Evolutionary conservation across 1,140 invertebrate species (phyloP), one percentile per base, ranked within the genome.

Genomic region (Laupala kohalensis): DNA sequence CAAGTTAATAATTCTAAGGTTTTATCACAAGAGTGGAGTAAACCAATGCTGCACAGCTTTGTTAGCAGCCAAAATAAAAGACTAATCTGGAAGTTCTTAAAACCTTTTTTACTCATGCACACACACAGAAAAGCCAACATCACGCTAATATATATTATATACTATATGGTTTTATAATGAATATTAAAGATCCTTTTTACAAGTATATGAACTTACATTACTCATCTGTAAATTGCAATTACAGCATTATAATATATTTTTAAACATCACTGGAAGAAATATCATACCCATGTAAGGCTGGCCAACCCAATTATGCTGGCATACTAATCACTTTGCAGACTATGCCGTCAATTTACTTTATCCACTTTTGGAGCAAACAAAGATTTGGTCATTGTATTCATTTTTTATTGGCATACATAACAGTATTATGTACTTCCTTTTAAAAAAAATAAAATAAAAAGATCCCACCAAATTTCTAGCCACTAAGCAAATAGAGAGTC

Each of bases 251-350:
- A 26, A 63, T 64, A 67, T 71, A 71, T 27, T 66, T 25, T 71
- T 63, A 30, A 64, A 73, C 30, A 73, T 73, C 72, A 73, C 72
- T 73, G 72, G 72, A 73, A 73, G 72, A 73, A 70, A 70, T 73
- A 73, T 73, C 69, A 67, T 69, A 73, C 69, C 64, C 69, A 62
- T 53, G 29, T 70, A 70, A 70, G 67, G 67, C 67, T 68, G 67
- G 67, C 67, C 67, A 68, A 68, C 24, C 6, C 28, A 65, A 9
- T 9, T n/a, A 25, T 65, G n/a, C 25, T 65, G 64, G 64, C 64
- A 68, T 68, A 53, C 28, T 23, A 68, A 68, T 27, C 28, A 68
- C 67, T 27, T 68, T 29, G 9, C 9, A 53, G 37, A 53, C 37
- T 53, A 53, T 29, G 67, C 15, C 13, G 27, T 27, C n/a, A 30